Evolutionary conservation across 2,797 vertebrate genomes (phyloP).

Genomic region (Poecilia picta): DNA sequence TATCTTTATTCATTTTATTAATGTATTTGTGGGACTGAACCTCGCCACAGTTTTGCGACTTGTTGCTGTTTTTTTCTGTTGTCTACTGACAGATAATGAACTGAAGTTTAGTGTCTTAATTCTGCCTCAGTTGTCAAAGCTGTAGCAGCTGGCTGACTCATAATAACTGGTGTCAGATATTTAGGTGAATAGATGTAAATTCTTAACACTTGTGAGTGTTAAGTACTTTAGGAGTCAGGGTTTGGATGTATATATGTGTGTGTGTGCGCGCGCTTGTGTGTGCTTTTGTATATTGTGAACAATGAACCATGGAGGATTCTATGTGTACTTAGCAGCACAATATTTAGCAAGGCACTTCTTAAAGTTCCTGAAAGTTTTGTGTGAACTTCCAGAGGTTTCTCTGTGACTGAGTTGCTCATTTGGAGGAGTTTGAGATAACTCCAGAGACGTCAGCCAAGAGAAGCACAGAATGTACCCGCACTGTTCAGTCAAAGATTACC

Average conservation of each 20-base stretch:
- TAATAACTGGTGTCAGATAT: neutral
- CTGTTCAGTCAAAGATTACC: constrained; percentile 4
- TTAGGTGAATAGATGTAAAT: neutral
- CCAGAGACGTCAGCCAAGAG: constrained; percentile 7
- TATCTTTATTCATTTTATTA: neutral
- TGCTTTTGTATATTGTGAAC: neutral
- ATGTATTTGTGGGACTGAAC: neutral
- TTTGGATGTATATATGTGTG: neutral
- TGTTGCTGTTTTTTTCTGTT: neutral
- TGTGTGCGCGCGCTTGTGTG: neutral
- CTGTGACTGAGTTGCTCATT: neutral
- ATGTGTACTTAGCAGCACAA: neutral
- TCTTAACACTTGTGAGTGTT: too few species aligned
- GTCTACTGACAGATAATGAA: neutral
- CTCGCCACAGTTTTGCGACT: neutral
- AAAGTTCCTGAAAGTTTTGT: constrained; percentile 5
- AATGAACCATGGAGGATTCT: neutral
- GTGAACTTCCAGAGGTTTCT: constrained; percentile 10
- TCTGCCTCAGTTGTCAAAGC: neutral
- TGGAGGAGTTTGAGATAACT: constrained; percentile 6
- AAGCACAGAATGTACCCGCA: constrained; percentile 8
- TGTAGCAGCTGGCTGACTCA: neutral
- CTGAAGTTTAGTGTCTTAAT: neutral
- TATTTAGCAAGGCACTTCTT: neutral
- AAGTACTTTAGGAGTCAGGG: neutral